Evolutionary conservation across 2,797 vertebrate species (phyloP), one percentile per base, ranked within the genome.

Genomic region (Columba guinea): DNA sequence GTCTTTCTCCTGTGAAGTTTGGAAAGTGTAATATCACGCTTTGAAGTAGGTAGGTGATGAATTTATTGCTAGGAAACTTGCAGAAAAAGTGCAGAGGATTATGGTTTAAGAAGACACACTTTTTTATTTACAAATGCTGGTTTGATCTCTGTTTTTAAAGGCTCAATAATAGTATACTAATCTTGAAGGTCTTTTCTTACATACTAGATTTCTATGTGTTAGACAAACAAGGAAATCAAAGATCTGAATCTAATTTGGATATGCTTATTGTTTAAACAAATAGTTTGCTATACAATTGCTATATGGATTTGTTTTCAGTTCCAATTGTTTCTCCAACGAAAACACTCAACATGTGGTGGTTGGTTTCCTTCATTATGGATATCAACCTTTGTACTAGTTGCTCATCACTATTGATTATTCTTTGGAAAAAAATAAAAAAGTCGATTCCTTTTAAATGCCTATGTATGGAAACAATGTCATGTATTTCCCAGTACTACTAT

Each of bases 401-500:
- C 34, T 92, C 24, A 44, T 86, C 44, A 6, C 58, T 69, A 32
- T 71, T 75, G 92, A 92, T 90, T 81, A 49, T 73, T 62, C 26
- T 30, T 62, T 23, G 1, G 15, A 13, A 32, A 37, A 44, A 49
- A 28, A 34, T 32, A n/a, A 44, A 44, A 9, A 46, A 32, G 23
- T 21, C 3, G 0, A 44, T 76, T 93, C 26, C 71, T 70, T 91
- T 89, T 80, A 35, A 80, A 30, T 3, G 12, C 30, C 71, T 94
- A 5, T 91, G 81, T 95, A 89, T 85, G 82, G 85, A 79, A 91
- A 44, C 80, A 86, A 17, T 69, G 49, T 69, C 26, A 27, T 67
- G 19, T 89, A 60, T 90, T 95, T 95, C 67, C 85, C n/a, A 69
- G 83, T 76, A 62, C 62, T 86, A 48, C 82, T 97, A 92, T 92